These are phyloP conservation scores for Austrolebias charrua DNA, from an alignment of 2,797 vertebrate genomes.

Conservation along the genomic window DNA sequence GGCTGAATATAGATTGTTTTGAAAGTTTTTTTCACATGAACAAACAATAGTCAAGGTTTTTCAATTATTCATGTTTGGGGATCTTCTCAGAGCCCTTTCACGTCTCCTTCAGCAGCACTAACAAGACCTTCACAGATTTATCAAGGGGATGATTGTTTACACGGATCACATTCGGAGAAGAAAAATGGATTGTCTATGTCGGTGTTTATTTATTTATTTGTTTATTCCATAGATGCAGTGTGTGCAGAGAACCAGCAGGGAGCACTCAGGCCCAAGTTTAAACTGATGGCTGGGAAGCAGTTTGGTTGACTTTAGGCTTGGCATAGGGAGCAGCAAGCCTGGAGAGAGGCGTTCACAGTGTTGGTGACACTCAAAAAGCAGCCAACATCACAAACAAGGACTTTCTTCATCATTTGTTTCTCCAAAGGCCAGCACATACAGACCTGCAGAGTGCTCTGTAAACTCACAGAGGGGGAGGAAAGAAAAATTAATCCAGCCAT, in stretches of 20 bases:
- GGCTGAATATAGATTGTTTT: constrained; percentile 30
- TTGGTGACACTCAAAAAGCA: constrained; percentile 8
- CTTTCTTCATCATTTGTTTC: constrained; percentile 6
- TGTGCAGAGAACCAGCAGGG: constrained; percentile 33
- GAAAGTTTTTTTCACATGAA: constrained; percentile 21
- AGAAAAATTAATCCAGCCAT: not conserved
- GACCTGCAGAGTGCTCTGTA: not conserved
- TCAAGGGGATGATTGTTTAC: constrained; percentile 58
- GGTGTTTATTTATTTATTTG: constrained; percentile 7
- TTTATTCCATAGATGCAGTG: not conserved
- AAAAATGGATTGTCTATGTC: constrained; percentile 18
- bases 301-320: not conserved
- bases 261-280: constrained; percentile 20
- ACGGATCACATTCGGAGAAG: constrained; percentile 30
- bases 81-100: constrained; percentile 29
- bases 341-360: constrained; percentile 3
- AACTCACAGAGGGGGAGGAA: not conserved
- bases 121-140: constrained; percentile 50
- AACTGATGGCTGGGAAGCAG: not conserved
- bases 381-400: not conserved
- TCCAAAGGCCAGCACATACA: not conserved
- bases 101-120: constrained; percentile 46
- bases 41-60: constrained; percentile 46
- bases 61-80: constrained; percentile 63
- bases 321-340: constrained; percentile 10